Conservation (phyloP, 2,888 invertebrate species). For the Loripinus fragilis region DNA sequence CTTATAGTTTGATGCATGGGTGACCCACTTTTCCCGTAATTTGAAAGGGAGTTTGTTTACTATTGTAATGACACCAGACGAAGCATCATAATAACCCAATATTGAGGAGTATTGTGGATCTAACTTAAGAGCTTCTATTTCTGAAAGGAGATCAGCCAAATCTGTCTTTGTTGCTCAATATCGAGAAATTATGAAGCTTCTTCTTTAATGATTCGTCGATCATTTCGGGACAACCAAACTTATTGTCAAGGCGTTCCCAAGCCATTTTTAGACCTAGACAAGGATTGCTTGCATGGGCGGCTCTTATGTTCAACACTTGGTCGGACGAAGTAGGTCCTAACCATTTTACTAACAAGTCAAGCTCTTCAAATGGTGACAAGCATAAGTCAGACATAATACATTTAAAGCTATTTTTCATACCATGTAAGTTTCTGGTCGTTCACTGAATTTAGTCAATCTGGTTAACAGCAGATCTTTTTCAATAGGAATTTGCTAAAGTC, state of each 20-base stretch:
- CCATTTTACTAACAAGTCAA: slow-evolving; percentile 45
- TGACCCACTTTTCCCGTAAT: neutral
- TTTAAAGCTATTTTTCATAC: slow-evolving; percentile 18
- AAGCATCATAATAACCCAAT: no score
- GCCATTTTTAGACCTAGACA: slow-evolving; percentile 21
- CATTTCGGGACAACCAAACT: slow-evolving; percentile 41
- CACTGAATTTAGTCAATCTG: neutral
- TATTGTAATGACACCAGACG: no score
- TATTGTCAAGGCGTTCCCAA: slow-evolving; percentile 39
- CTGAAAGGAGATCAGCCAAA: neutral
- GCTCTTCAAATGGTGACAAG: slow-evolving; percentile 25
- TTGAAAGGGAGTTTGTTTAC: no score
- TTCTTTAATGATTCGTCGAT: slow-evolving; percentile 19
- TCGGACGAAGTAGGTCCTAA: slow-evolving; percentile 23
- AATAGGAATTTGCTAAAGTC: slow-evolving; percentile 18
- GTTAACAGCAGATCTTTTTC: slow-evolving; percentile 20
- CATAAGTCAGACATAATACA: neutral
- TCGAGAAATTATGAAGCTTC: slow-evolving; percentile 30
- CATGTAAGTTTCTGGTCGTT: slow-evolving; percentile 9
- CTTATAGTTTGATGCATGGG: neutral
- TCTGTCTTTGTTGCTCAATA: slow-evolving; percentile 19
- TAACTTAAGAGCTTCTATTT: neutral
- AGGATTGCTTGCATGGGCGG: slow-evolving; percentile 28
- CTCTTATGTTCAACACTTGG: slow-evolving; percentile 40
- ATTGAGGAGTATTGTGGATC: neutral